Conservation (phyloP, 2,113 vertebrate species). For the Embiotoca jacksoni region DNA sequence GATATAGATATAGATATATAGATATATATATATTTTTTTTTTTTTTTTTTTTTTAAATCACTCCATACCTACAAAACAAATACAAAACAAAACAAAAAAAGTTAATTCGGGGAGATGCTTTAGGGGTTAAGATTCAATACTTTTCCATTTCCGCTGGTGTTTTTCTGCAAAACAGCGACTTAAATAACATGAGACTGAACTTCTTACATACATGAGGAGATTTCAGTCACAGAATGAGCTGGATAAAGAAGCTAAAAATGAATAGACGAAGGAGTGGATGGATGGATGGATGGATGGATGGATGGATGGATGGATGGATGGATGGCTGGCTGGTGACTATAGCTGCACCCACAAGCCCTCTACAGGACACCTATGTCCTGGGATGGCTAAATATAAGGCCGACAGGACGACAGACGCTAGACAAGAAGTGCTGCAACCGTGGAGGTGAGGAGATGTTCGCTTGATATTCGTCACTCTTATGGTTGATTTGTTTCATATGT, state of each 20-base stretch:
- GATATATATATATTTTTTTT: too few relatives aligned
- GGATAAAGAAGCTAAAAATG: constrained; percentile 26
- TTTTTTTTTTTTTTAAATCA: too few relatives aligned
- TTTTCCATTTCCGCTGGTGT: not conserved
- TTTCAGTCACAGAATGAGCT: constrained; percentile 22
- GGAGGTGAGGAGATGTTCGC: too few relatives aligned
- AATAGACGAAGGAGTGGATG: not conserved
- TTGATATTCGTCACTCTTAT: too few relatives aligned
- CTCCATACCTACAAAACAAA: not conserved
- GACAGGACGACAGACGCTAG: too few relatives aligned
- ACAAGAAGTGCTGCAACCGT: too few relatives aligned
- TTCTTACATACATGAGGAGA: constrained; percentile 14
- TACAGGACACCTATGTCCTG: not conserved
- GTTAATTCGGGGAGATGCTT: not conserved
- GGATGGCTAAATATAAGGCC: too few relatives aligned
- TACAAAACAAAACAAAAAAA: not conserved
- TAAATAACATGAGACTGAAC: not conserved
- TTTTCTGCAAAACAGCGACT: not conserved
- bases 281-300: not conserved
- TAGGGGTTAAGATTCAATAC: not conserved
- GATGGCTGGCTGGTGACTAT: not conserved
- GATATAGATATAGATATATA: too few relatives aligned
- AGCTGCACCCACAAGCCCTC: not conserved
- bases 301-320: not conserved
- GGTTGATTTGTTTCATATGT: too few relatives aligned